A percentile compares a stretch with the other conserved stretches of the same genome.
Conservation (phyloP, 2,113 vertebrate genomes). For the Hepsetus odoe region DNA sequence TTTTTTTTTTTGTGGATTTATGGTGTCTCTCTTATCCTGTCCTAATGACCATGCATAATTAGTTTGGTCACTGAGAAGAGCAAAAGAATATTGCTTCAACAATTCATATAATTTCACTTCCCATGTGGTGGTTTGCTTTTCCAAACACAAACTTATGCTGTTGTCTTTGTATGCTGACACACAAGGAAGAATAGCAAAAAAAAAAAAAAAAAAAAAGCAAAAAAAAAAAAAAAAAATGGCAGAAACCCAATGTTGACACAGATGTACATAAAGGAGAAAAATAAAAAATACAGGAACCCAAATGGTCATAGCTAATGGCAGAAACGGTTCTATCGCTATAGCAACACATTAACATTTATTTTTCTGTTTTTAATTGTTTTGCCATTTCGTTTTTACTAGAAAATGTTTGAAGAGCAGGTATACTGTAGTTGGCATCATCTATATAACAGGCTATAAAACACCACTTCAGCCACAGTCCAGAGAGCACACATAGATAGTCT, state of each 20-base stretch:
- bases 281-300: constrained; percentile 76
- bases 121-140: constrained; percentile 27
- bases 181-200: constrained; percentile 26
- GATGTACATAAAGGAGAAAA: constrained; percentile 49
- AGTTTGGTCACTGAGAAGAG: constrained; percentile 49
- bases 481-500: constrained; percentile 88
- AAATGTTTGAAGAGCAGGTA: constrained; percentile 87
- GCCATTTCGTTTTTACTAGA: constrained; percentile 77
- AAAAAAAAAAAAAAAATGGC: not conserved
- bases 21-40: constrained; percentile 30
- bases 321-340: constrained; percentile 91
- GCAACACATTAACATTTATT: constrained; percentile 96
- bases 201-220: no score
- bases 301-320: constrained; percentile 83
- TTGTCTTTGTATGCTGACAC: constrained; percentile 38
- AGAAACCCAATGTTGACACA: constrained; percentile 44
- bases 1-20: constrained; percentile 28
- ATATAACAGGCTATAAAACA: constrained; percentile 97
- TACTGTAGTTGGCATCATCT: constrained; percentile 89
- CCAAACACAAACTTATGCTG: constrained; percentile 29
- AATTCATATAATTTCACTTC: constrained; percentile 36
- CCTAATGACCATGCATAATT: constrained; percentile 51
- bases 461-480: constrained; percentile 90
- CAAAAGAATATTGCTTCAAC: constrained; percentile 56
- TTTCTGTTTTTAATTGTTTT: constrained; percentile 68